These are phyloP conservation scores for Brachyopa scutellaris DNA, from an alignment of 2,888 invertebrate species.

Conservation along the genomic window DNA sequence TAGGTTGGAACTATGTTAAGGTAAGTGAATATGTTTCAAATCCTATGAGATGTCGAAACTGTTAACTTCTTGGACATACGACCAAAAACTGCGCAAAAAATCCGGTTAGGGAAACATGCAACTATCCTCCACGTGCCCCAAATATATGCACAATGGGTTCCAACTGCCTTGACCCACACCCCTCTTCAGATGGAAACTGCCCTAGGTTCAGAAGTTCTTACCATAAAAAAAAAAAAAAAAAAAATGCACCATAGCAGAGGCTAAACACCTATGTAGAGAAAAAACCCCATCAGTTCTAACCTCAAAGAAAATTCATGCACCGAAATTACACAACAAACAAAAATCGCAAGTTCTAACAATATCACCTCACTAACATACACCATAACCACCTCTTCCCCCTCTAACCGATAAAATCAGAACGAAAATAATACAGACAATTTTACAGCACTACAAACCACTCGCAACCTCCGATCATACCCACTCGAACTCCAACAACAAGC, in stretches of 20 bases:
- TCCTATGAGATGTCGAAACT: not conserved
- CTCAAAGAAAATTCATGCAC: not conserved
- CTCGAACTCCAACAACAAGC: not conserved
- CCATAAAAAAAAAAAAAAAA: constrained; percentile 7
- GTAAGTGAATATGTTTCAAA: not conserved
- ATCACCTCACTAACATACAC: not conserved
- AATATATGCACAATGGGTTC: not conserved
- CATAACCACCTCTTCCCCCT: not conserved
- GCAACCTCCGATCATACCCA: not conserved
- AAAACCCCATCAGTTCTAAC: not conserved
- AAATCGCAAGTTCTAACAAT: too few species aligned
- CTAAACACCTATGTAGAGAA: not conserved
- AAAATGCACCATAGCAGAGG: not conserved
- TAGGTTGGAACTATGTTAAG: not conserved
- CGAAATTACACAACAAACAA: not conserved
- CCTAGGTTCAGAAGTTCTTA: not conserved
- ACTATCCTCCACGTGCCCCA: not conserved
- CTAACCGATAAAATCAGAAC: not conserved
- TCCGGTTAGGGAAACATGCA: not conserved
- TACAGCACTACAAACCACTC: not conserved
- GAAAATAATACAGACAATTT: too few species aligned
- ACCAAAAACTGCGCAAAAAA: not conserved
- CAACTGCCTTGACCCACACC: not conserved
- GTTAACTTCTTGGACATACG: not conserved
- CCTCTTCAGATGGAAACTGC: not conserved